phyloP scores from a whole-genome alignment of 2,113 vertebrate genomes.

The Columba livia region DNA sequence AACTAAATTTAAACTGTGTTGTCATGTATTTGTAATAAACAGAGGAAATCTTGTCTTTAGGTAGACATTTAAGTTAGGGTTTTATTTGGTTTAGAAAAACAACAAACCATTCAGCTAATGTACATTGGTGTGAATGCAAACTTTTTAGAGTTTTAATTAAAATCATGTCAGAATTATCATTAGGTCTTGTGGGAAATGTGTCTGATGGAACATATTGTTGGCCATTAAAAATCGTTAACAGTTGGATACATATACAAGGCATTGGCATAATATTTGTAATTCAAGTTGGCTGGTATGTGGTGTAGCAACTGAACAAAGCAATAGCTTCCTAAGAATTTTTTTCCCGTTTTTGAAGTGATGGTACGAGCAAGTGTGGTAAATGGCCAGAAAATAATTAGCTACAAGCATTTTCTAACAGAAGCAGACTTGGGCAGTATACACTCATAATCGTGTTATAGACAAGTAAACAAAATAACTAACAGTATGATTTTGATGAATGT shows the following conservation, averaged over 20 bases:
- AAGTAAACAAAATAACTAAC: neutral
- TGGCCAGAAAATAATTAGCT: neutral
- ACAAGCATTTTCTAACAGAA: neutral
- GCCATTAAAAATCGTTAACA: conserved; percentile 57
- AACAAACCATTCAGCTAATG: neutral
- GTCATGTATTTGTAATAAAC: neutral
- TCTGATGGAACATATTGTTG: conserved; percentile 27
- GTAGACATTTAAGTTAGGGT: neutral
- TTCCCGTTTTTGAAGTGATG: neutral
- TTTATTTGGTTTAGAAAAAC: neutral
- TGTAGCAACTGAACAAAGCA: neutral
- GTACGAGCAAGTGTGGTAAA: neutral
- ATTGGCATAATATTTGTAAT: neutral
- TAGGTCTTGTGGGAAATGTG: neutral
- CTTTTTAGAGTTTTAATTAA: conserved; percentile 47
- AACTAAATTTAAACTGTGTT: neutral
- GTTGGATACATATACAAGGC: conserved; percentile 25
- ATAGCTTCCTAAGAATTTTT: neutral
- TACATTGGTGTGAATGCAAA: neutral
- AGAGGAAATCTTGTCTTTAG: neutral
- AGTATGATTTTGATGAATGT: rapidly evolving
- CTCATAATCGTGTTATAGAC: neutral
- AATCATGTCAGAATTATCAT: conserved; percentile 16
- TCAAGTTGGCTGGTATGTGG: neutral
- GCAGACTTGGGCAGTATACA: rapidly evolving